phyloP scores from a whole-genome alignment of 2,888 invertebrate genomes.

The Hofmannophila pseudospretella region DNA sequence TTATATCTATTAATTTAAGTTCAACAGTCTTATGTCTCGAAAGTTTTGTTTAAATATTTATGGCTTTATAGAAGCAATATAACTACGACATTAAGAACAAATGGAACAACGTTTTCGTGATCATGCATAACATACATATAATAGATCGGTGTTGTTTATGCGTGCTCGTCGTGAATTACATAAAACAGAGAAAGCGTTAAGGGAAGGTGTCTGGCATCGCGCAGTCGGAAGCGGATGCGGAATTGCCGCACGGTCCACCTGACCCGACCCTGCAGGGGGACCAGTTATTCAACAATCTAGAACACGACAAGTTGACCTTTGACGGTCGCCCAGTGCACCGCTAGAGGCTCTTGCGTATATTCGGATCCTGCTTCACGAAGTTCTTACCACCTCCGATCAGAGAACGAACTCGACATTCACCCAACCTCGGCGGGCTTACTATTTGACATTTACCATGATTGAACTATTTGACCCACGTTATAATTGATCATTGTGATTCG shows the following conservation, averaged over 20 bases:
- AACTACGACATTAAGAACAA: constrained; percentile 13
- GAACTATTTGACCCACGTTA: constrained; percentile 19
- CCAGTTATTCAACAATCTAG: constrained; percentile 61
- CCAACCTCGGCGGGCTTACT: constrained; percentile 34
- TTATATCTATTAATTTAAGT: constrained; percentile 4
- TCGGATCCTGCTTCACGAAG: constrained; percentile 9
- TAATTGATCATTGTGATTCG: constrained; percentile 13
- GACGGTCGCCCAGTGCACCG: constrained; percentile 12
- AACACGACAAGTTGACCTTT: constrained; percentile 58
- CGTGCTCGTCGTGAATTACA: constrained; percentile 31
- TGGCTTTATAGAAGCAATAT: constrained; percentile 13
- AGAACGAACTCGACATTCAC: constrained; percentile 31
- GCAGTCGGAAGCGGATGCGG: constrained; percentile 67
- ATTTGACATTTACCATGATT: constrained; percentile 50
- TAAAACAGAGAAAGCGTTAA: constrained; percentile 56
- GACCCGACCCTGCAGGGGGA: constrained; percentile 57
- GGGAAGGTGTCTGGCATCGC: constrained; percentile 32
- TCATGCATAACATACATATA: constrained; percentile 23
- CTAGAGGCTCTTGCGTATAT: constrained; percentile 22
- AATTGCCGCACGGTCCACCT: constrained; percentile 41
- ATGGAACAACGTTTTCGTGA: constrained; percentile 23
- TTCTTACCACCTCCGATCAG: constrained; percentile 1
- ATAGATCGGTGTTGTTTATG: constrained; percentile 11
- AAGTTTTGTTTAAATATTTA: background rate
- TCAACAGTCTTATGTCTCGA: constrained; percentile 5